These are phyloP conservation scores for Schizaphis graminum DNA, from an alignment of 2,888 invertebrate genomes.

Conservation along the genomic window DNA sequence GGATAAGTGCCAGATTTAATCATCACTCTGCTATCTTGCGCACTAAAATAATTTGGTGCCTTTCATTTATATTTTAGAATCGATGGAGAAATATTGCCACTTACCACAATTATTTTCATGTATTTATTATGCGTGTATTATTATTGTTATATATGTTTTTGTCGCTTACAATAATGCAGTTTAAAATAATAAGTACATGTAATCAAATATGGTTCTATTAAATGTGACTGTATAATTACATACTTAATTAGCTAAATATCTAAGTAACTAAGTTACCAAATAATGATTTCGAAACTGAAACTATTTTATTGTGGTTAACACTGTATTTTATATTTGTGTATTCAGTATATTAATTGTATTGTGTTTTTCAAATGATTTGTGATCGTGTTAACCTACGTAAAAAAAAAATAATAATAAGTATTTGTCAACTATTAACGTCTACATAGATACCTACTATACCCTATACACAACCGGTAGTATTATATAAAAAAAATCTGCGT, in stretches of 20 bases:
- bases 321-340: neutral
- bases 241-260: neutral
- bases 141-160: neutral
- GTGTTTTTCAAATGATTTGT: neutral
- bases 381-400: neutral
- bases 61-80: neutral
- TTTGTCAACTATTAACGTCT: neutral
- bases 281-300: neutral
- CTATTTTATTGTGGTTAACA: neutral
- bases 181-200: neutral
- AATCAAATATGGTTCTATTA: neutral
- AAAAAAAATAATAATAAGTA: neutral
- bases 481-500: neutral
- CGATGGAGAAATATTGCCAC: neutral
- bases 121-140: neutral
- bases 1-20: neutral
- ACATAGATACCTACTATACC: neutral
- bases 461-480: neutral
- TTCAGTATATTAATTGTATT: neutral
- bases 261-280: neutral
- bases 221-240: neutral
- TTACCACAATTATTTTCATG: neutral
- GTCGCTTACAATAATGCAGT: neutral
- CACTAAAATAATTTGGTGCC: neutral
- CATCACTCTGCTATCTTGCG: neutral